These are phyloP conservation scores for Pomatorhinus ruficollis DNA, from an alignment of 2,113 vertebrate genomes.

Conservation along the genomic window DNA sequence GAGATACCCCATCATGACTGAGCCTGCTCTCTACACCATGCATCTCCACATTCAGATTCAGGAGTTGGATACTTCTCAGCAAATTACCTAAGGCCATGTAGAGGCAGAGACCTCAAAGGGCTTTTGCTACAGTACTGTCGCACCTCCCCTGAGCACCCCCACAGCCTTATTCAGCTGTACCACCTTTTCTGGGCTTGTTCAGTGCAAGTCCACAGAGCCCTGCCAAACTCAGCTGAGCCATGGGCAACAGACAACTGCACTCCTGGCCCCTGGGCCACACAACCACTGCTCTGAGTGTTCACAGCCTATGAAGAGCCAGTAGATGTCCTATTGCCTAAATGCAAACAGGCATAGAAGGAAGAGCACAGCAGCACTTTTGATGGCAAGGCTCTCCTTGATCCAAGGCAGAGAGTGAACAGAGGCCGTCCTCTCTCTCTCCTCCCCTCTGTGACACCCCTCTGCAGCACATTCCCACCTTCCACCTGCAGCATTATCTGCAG, in stretches of 20 bases:
- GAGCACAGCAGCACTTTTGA: not conserved
- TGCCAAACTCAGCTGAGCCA: not conserved
- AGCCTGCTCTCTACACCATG: not conserved
- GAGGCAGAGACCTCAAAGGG: not conserved
- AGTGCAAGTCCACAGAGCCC: not conserved
- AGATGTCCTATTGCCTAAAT: not conserved
- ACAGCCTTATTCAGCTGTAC: not conserved
- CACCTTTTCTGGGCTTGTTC: not conserved
- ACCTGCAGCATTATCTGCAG: constrained; percentile 3
- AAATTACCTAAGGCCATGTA: not conserved
- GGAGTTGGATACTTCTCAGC: not conserved
- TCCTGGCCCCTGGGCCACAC: not conserved
- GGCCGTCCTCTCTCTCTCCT: not conserved
- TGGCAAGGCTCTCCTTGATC: not conserved
- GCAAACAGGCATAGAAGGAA: not conserved
- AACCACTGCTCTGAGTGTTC: not conserved
- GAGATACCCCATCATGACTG: not conserved
- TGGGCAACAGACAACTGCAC: not conserved
- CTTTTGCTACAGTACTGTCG: not conserved
- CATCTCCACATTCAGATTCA: not conserved
- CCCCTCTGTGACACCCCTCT: not conserved
- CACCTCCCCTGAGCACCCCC: not conserved
- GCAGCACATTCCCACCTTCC: not conserved
- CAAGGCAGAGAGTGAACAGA: not conserved
- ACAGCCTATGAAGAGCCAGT: not conserved